These are phyloP conservation scores for Nothura maculosa DNA, from an alignment of 2,797 vertebrate genomes.

Conservation along the genomic window DNA sequence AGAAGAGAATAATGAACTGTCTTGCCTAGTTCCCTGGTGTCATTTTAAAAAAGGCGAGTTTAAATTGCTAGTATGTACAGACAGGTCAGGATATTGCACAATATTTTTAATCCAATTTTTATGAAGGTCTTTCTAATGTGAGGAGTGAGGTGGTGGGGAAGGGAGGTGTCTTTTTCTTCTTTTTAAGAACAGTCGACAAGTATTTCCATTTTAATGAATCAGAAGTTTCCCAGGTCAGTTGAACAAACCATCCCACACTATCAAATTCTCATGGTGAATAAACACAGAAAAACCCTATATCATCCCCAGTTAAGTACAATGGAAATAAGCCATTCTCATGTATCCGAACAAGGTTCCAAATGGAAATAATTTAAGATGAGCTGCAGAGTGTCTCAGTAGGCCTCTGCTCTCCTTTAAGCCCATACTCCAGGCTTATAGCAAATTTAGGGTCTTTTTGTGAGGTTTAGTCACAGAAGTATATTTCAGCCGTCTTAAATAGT, in stretches of 20 bases:
- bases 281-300: background rate
- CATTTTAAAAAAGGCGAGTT: constrained; percentile 74
- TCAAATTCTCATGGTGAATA: background rate
- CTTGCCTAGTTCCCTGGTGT: constrained; percentile 50
- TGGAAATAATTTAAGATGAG: background rate
- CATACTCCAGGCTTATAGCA: background rate
- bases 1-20: constrained; percentile 62
- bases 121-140: constrained; percentile 58
- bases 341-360: background rate
- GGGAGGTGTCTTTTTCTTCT: background rate
- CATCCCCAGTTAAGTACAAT: background rate
- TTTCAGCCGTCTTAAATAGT: background rate
- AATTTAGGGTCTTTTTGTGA: background rate
- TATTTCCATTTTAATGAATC: constrained; percentile 32
- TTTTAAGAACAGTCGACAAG: background rate
- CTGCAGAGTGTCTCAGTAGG: background rate
- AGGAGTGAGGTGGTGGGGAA: background rate
- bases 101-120: constrained; percentile 76
- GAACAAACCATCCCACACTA: background rate
- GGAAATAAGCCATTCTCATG: background rate
- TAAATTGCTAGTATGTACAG: constrained; percentile 64
- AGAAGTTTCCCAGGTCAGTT: background rate
- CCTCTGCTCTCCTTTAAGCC: background rate
- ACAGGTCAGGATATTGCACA: constrained; percentile 60
- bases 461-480: background rate